Evolutionary conservation across 2,797 vertebrate genomes (phyloP).

Genomic region (Falco peregrinus): DNA sequence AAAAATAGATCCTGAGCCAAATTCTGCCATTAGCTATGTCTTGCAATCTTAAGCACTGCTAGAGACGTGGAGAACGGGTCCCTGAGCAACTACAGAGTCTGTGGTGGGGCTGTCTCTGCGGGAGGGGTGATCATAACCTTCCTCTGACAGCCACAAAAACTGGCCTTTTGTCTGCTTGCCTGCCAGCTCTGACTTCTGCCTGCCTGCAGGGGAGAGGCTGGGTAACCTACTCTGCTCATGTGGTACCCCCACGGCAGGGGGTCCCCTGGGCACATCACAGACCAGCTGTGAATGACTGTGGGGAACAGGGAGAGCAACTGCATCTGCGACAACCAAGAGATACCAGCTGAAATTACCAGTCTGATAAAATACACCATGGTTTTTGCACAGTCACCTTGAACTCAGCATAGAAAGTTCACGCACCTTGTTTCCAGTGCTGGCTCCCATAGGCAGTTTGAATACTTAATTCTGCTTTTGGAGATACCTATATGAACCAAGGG

Average conservation of each 20-base stretch:
- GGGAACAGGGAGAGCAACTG: background rate
- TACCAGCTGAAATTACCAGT: background rate
- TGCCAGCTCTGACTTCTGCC: background rate
- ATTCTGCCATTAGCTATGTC: background rate
- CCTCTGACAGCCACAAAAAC: background rate
- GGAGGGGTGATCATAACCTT: background rate
- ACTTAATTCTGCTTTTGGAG: background rate
- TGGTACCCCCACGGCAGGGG: rapidly evolving
- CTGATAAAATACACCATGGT: background rate
- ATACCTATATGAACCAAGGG: background rate
- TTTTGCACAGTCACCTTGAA: background rate
- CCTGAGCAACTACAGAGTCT: background rate
- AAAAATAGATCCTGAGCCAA: slow-evolving; percentile 8
- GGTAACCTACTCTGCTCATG: rapidly evolving
- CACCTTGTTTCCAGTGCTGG: background rate
- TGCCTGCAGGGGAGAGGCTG: rapidly evolving
- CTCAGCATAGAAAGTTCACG: rapidly evolving
- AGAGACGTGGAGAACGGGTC: background rate
- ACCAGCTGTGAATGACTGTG: rapidly evolving
- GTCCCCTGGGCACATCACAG: background rate
- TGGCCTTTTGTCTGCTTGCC: background rate
- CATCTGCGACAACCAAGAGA: background rate
- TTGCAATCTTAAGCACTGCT: rapidly evolving
- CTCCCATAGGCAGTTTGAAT: background rate
- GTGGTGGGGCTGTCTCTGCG: background rate